Percentiles rank a stretch among this genome's conserved stretches.
Conservation (phyloP, 2,888 invertebrate species). For the Melinaea menophilus region DNA sequence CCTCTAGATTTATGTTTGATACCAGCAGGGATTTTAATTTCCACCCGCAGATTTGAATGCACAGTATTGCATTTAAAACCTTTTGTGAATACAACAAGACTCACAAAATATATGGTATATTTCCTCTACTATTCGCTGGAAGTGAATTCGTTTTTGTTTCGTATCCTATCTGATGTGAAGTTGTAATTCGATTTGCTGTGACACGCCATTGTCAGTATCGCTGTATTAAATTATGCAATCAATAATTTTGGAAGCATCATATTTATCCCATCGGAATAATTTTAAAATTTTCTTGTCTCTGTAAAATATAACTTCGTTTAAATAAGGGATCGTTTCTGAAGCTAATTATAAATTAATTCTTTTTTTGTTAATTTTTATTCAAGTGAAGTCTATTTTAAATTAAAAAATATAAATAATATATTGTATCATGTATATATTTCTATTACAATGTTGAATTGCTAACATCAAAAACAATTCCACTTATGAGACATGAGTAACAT, state of each 20-base stretch:
- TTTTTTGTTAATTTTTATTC: too few relatives aligned
- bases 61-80: constrained; percentile 12
- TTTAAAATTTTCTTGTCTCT: too few relatives aligned
- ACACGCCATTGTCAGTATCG: constrained; percentile 24
- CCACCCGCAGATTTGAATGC: constrained; percentile 20
- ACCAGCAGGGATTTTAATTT: constrained; percentile 33
- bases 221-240: constrained; percentile 16
- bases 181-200: constrained; percentile 29
- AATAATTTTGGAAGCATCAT: constrained; percentile 12
- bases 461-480: neutral
- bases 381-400: neutral
- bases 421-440: too few relatives aligned
- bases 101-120: constrained; percentile 32
- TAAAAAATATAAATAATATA: too few relatives aligned
- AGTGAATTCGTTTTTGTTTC: constrained; percentile 28
- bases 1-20: constrained; percentile 39
- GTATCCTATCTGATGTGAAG: constrained; percentile 23
- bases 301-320: too few relatives aligned
- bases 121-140: constrained; percentile 15
- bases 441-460: neutral
- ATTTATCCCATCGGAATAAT: neutral
- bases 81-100: neutral
- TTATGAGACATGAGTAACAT: neutral
- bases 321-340: too few relatives aligned
- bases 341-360: too few relatives aligned